These are phyloP conservation scores for Varroa destructor DNA, from an alignment of 1,140 invertebrate species.

Conservation along the genomic window DNA sequence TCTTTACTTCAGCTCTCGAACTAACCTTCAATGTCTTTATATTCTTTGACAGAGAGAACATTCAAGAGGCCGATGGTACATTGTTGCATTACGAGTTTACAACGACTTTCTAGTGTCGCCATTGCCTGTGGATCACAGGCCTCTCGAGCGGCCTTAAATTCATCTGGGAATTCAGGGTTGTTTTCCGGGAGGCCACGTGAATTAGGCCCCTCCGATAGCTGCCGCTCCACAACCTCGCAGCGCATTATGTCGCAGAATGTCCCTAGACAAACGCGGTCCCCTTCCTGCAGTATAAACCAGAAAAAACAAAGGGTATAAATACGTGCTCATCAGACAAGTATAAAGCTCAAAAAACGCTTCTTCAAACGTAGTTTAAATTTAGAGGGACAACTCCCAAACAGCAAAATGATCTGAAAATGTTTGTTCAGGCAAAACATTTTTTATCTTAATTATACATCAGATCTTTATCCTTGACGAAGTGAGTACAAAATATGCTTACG, in stretches of 20 bases:
- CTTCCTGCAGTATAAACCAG: neutral
- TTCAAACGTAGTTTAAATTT: no score
- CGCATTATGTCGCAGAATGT: conserved; percentile 27
- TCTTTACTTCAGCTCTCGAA: neutral
- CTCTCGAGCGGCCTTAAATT: neutral
- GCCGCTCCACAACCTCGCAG: conserved; percentile 18
- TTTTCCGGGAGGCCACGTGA: neutral
- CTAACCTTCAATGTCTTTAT: conserved; percentile 27
- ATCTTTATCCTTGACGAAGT: no score
- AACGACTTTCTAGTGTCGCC: conserved; percentile 11
- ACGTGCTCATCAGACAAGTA: no score
- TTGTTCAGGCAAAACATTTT: no score
- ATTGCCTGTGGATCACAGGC: conserved; percentile 8
- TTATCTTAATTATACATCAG: no score
- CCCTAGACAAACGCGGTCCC: conserved; percentile 21
- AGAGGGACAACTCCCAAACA: no score
- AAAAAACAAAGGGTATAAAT: no score
- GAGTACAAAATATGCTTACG: no score
- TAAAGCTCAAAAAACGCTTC: no score
- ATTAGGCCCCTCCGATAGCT: conserved; percentile 17
- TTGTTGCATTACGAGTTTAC: conserved; percentile 22
- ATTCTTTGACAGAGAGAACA: conserved; percentile 21
- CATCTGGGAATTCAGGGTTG: neutral
- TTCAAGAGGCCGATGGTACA: conserved; percentile 20
- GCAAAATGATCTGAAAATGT: no score